Conservation (phyloP, 2,888 invertebrate genomes). For the Chrysolina haemoptera region DNA sequence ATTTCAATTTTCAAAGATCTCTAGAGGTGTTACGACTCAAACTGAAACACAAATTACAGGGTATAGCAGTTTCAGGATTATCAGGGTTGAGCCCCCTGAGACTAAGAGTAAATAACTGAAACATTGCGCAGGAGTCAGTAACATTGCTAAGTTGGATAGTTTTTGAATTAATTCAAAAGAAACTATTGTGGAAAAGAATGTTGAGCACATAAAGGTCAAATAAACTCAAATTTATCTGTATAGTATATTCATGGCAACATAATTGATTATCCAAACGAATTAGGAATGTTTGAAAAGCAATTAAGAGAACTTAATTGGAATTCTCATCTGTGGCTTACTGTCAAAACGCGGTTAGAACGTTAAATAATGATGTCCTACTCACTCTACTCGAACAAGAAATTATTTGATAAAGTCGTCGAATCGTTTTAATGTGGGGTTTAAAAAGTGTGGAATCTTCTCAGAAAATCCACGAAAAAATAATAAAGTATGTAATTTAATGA, state of each 20-base stretch:
- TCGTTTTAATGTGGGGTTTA: not conserved
- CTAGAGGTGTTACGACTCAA: too few relatives aligned
- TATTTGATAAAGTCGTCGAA: not conserved
- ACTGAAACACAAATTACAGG: too few relatives aligned
- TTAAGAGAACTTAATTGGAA: not conserved
- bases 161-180: not conserved
- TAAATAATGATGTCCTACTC: not conserved
- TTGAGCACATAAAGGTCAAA: not conserved
- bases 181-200: conserved; percentile 13
- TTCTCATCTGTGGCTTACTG: not conserved
- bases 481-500: too few relatives aligned
- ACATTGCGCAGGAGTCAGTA: not conserved
- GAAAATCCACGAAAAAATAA: not conserved
- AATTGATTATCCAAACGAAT: not conserved
- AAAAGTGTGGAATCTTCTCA: not conserved
- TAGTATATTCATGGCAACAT: not conserved
- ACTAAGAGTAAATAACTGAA: not conserved
- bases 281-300: not conserved
- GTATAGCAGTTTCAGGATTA: too few relatives aligned
- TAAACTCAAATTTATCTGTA: not conserved
- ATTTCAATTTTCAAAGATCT: too few relatives aligned
- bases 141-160: not conserved
- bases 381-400: not conserved
- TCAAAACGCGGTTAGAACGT: not conserved
- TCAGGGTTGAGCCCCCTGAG: too few relatives aligned